These are phyloP conservation scores for Poicephalus meyeri DNA, from an alignment of 2,113 vertebrate genomes.

Conservation along the genomic window DNA sequence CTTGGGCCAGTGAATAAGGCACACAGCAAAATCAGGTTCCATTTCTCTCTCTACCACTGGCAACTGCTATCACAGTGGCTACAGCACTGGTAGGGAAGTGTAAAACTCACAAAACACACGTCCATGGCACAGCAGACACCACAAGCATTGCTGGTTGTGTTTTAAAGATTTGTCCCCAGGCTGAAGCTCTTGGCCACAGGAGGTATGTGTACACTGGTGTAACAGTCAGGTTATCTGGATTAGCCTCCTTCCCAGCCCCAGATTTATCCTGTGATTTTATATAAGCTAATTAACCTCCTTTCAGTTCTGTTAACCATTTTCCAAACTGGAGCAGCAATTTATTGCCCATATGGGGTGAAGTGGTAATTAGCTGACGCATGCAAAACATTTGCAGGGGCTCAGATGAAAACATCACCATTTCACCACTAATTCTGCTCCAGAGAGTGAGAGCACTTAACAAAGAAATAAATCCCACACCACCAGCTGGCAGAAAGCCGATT, in stretches of 20 bases:
- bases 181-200: neutral
- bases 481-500: neutral
- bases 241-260: neutral
- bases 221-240: neutral
- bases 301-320: neutral
- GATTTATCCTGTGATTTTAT: neutral
- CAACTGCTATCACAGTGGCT: neutral
- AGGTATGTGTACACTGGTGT: neutral
- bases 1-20: neutral
- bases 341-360: constrained; percentile 6
- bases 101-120: neutral
- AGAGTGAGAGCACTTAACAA: constrained; percentile 30
- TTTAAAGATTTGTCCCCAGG: neutral
- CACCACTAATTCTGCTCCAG: neutral
- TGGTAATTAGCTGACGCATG: neutral
- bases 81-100: neutral
- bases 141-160: fast-evolving
- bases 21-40: neutral
- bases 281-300: neutral
- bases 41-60: neutral
- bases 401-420: constrained; percentile 29
- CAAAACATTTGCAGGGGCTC: constrained; percentile 26
- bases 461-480: constrained; percentile 33
- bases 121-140: neutral
- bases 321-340: constrained; percentile 7